These are phyloP conservation scores for Aurelia coerulea DNA, from an alignment of 30 jellyfish, hydroid and myxozoan species.

Conservation along the genomic window DNA sequence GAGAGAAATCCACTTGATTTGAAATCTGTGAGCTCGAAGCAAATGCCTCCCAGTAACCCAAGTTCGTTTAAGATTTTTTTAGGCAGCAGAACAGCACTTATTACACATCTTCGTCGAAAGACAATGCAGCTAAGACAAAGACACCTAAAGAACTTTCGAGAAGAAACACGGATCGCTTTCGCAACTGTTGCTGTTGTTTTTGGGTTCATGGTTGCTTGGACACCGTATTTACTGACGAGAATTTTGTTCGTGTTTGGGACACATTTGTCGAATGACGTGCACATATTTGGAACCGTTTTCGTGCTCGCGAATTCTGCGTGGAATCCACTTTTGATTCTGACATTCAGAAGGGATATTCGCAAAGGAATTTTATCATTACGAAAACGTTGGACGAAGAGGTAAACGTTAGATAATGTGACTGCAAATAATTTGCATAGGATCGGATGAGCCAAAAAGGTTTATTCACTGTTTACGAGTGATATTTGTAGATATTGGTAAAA, in stretches of 20 bases:
- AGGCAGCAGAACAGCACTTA: too few species aligned
- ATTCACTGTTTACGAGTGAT: too few species aligned
- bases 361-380: conserved; percentile 16
- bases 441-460: too few species aligned
- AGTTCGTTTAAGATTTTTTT: too few species aligned
- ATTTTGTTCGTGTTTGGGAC: conserved; percentile 38
- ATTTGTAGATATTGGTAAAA: too few species aligned
- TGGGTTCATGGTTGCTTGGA: conserved; percentile 70
- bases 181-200: conserved; percentile 64
- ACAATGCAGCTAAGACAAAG: too few species aligned
- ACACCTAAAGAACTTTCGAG: conserved; percentile 44
- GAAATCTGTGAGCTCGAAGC: too few species aligned
- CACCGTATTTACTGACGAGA: conserved; percentile 58
- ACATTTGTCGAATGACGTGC: conserved; percentile 28
- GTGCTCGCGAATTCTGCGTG: conserved; percentile 69
- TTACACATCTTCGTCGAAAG: too few species aligned
- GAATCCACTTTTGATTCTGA: conserved; percentile 64
- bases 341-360: conserved; percentile 50
- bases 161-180: conserved; percentile 67
- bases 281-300: conserved; percentile 64
- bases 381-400: not conserved
- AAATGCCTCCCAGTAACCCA: too few species aligned
- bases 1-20: not conserved
- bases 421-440: too few species aligned
- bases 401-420: too few species aligned